These are phyloP conservation scores for Hyalella azteca DNA, from an alignment of 2,888 invertebrate species.

Conservation along the genomic window DNA sequence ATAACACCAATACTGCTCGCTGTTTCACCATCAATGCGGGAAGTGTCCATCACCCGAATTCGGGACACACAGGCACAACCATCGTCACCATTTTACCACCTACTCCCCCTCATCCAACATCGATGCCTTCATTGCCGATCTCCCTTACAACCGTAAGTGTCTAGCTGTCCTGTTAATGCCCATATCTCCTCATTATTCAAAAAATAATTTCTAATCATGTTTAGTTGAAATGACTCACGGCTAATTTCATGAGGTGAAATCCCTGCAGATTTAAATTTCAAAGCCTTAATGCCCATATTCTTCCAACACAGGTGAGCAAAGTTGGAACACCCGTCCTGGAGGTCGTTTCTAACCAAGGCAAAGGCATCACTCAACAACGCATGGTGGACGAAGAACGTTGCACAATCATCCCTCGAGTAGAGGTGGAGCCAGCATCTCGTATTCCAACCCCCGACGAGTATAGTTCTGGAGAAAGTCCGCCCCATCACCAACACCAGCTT, in stretches of 20 bases:
- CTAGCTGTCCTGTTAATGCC: neutral
- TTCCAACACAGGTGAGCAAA: neutral
- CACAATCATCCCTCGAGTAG: conserved; percentile 67
- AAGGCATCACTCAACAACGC: neutral
- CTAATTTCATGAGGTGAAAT: neutral
- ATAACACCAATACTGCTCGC: neutral
- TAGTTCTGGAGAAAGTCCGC: conserved; percentile 22
- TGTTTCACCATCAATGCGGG: conserved; percentile 17
- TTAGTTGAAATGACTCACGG: too few species aligned
- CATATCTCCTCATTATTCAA: too few species aligned
- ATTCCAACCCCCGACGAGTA: conserved; percentile 59
- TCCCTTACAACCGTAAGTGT: neutral
- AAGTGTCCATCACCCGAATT: neutral
- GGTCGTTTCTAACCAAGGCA: conserved; percentile 18
- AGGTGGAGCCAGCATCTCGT: conserved; percentile 67
- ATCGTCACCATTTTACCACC: conserved; percentile 23
- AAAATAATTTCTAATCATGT: too few species aligned
- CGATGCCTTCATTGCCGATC: conserved; percentile 15
- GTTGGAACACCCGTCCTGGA: conserved; percentile 10
- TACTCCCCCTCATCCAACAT: conserved; percentile 22
- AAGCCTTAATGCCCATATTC: too few species aligned
- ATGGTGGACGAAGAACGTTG: neutral
- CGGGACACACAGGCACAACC: neutral
- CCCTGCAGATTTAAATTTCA: neutral
- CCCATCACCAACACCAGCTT: neutral